Evolutionary conservation across 53 echinoderm and acorn worm genomes (phyloP).

Genomic region (Apostichopus leukothele): DNA sequence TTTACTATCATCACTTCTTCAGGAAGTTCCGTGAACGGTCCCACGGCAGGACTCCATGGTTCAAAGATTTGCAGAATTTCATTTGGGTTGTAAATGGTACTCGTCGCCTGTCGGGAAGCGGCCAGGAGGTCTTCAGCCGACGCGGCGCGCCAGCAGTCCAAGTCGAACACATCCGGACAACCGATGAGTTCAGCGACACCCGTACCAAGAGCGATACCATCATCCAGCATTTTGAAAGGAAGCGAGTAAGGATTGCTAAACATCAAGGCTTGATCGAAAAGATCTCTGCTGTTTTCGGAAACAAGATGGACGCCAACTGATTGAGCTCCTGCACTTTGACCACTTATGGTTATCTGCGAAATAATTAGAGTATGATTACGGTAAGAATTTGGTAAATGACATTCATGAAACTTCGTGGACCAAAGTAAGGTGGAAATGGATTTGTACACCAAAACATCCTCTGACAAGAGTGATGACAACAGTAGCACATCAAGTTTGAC

Average conservation of each 20-base stretch:
- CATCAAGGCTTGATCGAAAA: constrained; percentile 45
- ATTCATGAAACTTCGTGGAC: neutral
- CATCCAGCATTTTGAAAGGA: constrained; percentile 31
- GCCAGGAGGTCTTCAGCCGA: constrained; percentile 26
- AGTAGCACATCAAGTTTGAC: too few relatives aligned
- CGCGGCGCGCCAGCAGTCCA: constrained; percentile 30
- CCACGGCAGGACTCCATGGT: constrained; percentile 49
- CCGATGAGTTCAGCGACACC: constrained; percentile 41
- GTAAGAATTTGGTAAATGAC: neutral
- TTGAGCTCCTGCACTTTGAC: constrained; percentile 50
- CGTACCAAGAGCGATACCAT: constrained; percentile 42
- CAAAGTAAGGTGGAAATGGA: too few relatives aligned
- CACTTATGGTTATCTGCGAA: constrained; percentile 41
- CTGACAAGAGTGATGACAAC: too few relatives aligned
- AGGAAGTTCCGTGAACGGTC: constrained; percentile 12
- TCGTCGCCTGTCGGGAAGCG: constrained; percentile 21
- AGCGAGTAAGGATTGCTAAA: constrained; percentile 45
- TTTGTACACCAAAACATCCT: too few relatives aligned
- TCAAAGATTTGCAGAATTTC: constrained; percentile 48
- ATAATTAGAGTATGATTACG: neutral
- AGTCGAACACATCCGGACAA: constrained; percentile 24
- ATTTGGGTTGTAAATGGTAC: constrained; percentile 28
- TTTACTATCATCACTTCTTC: constrained; percentile 36
- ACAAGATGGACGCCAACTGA: constrained; percentile 42
- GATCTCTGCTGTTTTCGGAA: constrained; percentile 19